Evolutionary conservation across 2,113 vertebrate species (phyloP), one percentile per base, ranked within the genome.

Genomic region (Okapia johnstoni): DNA sequence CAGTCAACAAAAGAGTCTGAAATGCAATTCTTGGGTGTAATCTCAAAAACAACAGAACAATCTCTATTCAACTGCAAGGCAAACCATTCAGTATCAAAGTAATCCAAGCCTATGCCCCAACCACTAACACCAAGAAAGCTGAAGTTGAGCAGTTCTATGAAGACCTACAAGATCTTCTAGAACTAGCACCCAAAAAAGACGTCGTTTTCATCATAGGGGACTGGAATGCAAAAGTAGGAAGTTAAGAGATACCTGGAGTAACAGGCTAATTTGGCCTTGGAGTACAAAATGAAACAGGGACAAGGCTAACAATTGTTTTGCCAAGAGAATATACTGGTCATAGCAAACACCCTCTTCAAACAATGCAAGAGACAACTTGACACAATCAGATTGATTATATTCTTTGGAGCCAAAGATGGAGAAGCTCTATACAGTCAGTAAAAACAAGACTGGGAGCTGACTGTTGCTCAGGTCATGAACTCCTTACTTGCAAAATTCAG

Each of bases 141-240:
- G n/a, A 36, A 23, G 63, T 21, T 23, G 63, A 70, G 12, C 19
- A 70, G 19, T 40, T 70, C 19, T 23, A 40, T 3, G n/a, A 70
- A 70, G n/a, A 40, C 19, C n/a, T 70, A 70, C 21, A 70, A 70
- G 66, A 70, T 1, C 66, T 70, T 70, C 0, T 70, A 70, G n/a
- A 70, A 70, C 17, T 36, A 19, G 5, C 63, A 70, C 8, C 63
- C 9, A 0, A 11, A 70, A 40, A 40, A 70, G 33, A 11, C 0
- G 0, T 70, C n/a, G 5, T 23, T 70, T 70, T 40, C n/a, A 12
- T 70, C 4, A 40, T 23, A 70, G 19, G 5, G 21, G 19, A 36
- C 17, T 6, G 19, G n/a, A 36, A 23, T 23, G 21, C n/a, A 36
- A 36, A 70, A 36, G 63, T 36, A 36, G n/a, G n/a, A 36, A 70